phyloP scores from a whole-genome alignment of 1,140 invertebrate species.

The Cydia splendana region DNA sequence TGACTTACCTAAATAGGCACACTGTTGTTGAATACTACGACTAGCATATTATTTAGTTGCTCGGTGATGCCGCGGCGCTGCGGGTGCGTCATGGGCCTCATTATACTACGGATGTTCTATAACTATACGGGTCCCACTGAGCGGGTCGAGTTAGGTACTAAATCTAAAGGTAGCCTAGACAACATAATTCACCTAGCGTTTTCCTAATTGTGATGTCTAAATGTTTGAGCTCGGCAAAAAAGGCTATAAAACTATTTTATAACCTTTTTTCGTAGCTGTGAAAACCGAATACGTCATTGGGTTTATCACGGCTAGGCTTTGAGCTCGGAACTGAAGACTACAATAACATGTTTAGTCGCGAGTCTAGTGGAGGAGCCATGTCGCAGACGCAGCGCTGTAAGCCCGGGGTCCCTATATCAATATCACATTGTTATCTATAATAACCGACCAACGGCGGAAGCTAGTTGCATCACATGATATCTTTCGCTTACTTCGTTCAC shows the following conservation, averaged over 20 bases:
- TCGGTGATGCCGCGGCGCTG: neutral
- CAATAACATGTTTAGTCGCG: neutral
- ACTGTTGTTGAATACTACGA: constrained; percentile 35
- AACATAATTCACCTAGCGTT: constrained; percentile 33
- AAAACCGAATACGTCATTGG: constrained; percentile 5
- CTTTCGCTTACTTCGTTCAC: constrained; percentile 46
- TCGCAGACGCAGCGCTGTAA: neutral
- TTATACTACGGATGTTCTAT: neutral
- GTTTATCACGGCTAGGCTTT: neutral
- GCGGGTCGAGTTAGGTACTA: neutral
- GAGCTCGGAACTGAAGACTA: neutral
- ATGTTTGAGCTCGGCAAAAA: neutral
- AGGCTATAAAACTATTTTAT: neutral
- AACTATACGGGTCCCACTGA: neutral
- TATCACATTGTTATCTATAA: constrained; percentile 70
- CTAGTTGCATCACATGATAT: constrained; percentile 68
- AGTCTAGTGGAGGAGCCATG: neutral
- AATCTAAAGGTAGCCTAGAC: constrained; percentile 29
- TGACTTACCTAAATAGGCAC: constrained; percentile 35
- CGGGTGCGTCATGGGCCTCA: neutral
- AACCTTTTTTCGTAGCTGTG: neutral
- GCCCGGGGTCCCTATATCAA: constrained; percentile 56
- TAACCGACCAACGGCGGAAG: constrained; percentile 54
- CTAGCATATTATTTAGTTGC: constrained; percentile 34
- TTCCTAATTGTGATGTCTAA: constrained; percentile 28